phyloP scores from a whole-genome alignment of 2,113 vertebrate genomes.

The Pandion haliaetus region DNA sequence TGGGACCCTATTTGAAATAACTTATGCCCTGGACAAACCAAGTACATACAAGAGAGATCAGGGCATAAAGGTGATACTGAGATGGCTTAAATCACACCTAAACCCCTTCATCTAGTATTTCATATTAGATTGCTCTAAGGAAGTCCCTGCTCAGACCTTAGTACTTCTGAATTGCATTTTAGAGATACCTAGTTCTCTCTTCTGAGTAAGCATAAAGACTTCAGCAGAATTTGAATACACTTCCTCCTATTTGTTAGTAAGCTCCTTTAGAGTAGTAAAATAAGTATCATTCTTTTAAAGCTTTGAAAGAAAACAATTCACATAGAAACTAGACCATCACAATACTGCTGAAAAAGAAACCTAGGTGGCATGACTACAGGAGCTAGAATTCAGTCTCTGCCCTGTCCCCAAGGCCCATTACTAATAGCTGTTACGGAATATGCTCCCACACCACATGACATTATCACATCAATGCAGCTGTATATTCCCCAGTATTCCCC shows the following conservation, averaged over 20 bases:
- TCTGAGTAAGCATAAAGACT: background rate
- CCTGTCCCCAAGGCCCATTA: slow-evolving; percentile 52
- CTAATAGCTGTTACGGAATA: background rate
- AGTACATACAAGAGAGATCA: background rate
- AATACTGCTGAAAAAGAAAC: background rate
- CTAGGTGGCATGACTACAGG: background rate
- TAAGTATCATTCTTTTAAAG: background rate
- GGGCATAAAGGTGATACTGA: background rate
- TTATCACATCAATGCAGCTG: background rate
- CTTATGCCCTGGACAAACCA: background rate
- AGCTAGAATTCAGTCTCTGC: slow-evolving; percentile 15
- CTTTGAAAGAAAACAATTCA: background rate
- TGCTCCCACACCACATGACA: background rate
- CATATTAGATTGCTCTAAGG: background rate
- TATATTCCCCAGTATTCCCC: background rate
- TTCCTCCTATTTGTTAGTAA: background rate
- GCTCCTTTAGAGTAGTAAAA: background rate
- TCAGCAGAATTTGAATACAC: background rate
- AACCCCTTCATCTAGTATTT: background rate
- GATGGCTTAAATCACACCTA: background rate
- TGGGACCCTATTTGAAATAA: background rate
- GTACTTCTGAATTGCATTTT: background rate
- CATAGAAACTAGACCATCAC: background rate
- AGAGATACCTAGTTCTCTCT: background rate
- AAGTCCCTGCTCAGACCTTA: background rate